These are phyloP conservation scores for Maconellicoccus hirsutus DNA, from an alignment of 1,140 invertebrate species.

Conservation along the genomic window DNA sequence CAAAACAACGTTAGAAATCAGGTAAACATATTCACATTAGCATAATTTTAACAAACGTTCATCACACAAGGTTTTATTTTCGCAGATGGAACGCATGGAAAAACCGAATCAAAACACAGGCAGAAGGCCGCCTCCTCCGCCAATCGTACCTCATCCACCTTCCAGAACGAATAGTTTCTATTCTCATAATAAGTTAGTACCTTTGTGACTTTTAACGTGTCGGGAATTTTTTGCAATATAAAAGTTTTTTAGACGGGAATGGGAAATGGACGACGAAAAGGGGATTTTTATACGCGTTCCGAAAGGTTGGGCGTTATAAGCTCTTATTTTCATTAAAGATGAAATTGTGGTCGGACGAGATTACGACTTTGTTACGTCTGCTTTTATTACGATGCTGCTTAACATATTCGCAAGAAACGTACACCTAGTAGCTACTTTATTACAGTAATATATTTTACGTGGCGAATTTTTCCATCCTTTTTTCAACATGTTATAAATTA, in stretches of 20 bases:
- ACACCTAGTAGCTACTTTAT: no score
- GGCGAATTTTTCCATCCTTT: no score
- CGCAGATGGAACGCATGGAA: slow-evolving; percentile 38
- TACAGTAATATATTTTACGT: no score
- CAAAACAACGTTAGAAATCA: slow-evolving; percentile 32
- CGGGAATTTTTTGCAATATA: slow-evolving; percentile 12
- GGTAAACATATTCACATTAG: slow-evolving; percentile 27
- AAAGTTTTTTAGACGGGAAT: no score
- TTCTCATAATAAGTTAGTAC: slow-evolving; percentile 31
- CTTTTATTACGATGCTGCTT: no score
- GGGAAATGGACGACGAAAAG: background rate
- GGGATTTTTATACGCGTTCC: no score
- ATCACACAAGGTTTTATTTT: slow-evolving; percentile 1
- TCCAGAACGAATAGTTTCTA: slow-evolving; percentile 35
- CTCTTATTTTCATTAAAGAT: no score
- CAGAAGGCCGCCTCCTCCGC: slow-evolving; percentile 55
- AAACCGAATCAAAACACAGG: slow-evolving; percentile 32
- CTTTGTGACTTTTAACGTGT: background rate
- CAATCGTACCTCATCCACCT: slow-evolving; percentile 33
- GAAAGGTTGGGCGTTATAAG: no score
- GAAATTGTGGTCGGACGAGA: no score
- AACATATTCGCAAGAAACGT: no score
- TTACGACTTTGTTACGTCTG: no score
- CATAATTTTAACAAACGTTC: background rate
- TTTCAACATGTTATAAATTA: no score